Evolutionary conservation across 2,888 invertebrate species (phyloP).

Genomic region (Drosophila sordidula): DNA sequence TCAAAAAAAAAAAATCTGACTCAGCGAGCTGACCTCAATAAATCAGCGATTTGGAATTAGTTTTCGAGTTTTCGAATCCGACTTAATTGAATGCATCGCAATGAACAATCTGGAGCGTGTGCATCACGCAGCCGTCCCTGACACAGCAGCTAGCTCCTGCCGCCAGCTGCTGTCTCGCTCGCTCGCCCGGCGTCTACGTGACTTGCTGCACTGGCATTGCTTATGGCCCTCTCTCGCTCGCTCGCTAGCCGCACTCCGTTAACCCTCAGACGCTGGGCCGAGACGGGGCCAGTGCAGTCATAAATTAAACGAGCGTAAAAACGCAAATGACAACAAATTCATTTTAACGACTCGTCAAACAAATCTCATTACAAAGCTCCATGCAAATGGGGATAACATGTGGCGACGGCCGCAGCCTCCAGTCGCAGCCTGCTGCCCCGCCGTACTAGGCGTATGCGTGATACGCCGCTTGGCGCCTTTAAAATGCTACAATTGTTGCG

Average conservation of each 20-base stretch:
- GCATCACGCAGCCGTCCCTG: constrained; percentile 20
- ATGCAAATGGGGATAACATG: constrained; percentile 19
- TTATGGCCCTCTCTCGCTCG: not conserved
- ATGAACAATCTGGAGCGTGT: constrained; percentile 2
- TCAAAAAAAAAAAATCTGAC: constrained; percentile 20
- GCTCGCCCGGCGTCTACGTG: not conserved
- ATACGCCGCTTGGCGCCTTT: constrained; percentile 11
- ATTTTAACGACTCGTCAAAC: constrained; percentile 21
- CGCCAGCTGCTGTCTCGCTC: not conserved
- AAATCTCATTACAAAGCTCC: constrained; percentile 23
- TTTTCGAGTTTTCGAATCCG: not conserved
- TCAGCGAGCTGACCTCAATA: constrained; percentile 43
- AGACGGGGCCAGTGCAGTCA: constrained; percentile 53
- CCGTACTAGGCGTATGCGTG: constrained; percentile 19
- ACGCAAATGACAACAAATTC: constrained; percentile 27
- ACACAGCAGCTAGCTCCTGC: constrained; percentile 9
- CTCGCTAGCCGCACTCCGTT: no score
- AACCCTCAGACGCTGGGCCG: constrained; percentile 18
- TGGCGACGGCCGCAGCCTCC: constrained; percentile 15
- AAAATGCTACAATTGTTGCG: constrained; percentile 23
- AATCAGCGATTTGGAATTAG: not conserved
- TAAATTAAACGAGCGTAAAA: constrained; percentile 48
- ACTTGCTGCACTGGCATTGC: constrained; percentile 7
- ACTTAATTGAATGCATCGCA: not conserved
- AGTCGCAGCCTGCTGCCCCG: not conserved